phyloP scores from a whole-genome alignment of 2,888 invertebrate species.

The Tenthredo scrophulariae region DNA sequence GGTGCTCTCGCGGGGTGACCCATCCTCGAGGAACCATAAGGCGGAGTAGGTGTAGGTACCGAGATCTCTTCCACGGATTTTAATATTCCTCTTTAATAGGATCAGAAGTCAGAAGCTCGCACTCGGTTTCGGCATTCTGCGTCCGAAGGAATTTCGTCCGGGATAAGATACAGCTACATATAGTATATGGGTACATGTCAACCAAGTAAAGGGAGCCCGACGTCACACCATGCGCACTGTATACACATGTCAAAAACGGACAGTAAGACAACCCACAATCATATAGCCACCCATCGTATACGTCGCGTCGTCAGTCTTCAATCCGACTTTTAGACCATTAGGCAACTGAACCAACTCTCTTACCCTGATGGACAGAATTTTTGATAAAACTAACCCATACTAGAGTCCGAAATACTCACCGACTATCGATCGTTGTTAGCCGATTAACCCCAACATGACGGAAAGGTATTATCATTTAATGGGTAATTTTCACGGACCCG shows the following conservation, averaged over 20 bases:
- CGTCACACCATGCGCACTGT: not conserved
- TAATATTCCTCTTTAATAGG: slow-evolving; percentile 63
- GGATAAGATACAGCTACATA: not conserved
- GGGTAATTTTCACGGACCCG: no score
- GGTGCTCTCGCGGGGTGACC: slow-evolving; percentile 58
- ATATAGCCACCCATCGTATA: not conserved
- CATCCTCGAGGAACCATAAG: slow-evolving; percentile 3
- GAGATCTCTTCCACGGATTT: slow-evolving; percentile 64
- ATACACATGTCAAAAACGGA: not conserved
- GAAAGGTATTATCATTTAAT: not conserved
- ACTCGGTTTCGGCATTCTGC: slow-evolving; percentile 53
- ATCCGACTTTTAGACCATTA: not conserved
- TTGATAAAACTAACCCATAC: not conserved
- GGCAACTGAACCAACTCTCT: not conserved
- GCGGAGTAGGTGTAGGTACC: slow-evolving; percentile 49
- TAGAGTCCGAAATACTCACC: not conserved
- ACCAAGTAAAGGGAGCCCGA: no score
- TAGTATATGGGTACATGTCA: no score
- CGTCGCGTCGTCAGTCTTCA: not conserved
- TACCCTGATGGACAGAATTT: slow-evolving; percentile 6
- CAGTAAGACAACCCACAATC: not conserved
- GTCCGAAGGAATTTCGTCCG: slow-evolving; percentile 57
- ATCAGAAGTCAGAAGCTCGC: slow-evolving; percentile 52
- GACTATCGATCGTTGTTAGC: not conserved
- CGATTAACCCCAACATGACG: not conserved